Evolutionary conservation across 2,113 vertebrate genomes (phyloP).

Genomic region (Chaetodon auriga): DNA sequence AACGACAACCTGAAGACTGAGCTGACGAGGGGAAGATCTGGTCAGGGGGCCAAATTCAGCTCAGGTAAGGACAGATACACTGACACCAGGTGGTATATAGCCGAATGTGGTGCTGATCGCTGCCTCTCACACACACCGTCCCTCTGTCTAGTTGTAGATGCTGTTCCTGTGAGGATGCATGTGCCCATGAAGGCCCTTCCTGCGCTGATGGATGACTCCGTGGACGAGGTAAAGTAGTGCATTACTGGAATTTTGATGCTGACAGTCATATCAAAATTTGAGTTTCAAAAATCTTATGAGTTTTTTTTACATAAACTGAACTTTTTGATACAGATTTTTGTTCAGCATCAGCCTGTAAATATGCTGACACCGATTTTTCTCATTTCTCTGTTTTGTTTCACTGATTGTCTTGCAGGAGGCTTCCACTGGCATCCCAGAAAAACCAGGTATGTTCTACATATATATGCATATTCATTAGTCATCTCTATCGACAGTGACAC

Average conservation of each 20-base stretch:
- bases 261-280: not conserved
- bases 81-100: not conserved
- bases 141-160: constrained; percentile 21
- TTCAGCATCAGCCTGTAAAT: not conserved
- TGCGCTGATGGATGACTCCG: fast-evolving
- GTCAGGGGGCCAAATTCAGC: constrained; percentile 32
- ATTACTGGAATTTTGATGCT: not conserved
- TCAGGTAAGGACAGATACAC: not conserved
- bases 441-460: constrained; percentile 32
- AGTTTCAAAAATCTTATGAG: not conserved
- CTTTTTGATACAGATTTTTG: too few species aligned
- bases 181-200: constrained; percentile 34
- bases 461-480: not conserved
- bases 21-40: constrained; percentile 47
- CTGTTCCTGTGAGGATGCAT: constrained; percentile 35
- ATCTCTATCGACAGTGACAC: not conserved
- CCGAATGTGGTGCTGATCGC: too few species aligned
- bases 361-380: not conserved
- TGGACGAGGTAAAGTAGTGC: constrained; percentile 33
- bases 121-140: not conserved
- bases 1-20: constrained; percentile 49
- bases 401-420: constrained; percentile 53
- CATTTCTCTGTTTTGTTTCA: not conserved
- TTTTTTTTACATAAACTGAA: not conserved
- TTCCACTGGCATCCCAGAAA: not conserved